phyloP scores from a whole-genome alignment of 2,888 invertebrate species.

The Masnerella sp. region DNA sequence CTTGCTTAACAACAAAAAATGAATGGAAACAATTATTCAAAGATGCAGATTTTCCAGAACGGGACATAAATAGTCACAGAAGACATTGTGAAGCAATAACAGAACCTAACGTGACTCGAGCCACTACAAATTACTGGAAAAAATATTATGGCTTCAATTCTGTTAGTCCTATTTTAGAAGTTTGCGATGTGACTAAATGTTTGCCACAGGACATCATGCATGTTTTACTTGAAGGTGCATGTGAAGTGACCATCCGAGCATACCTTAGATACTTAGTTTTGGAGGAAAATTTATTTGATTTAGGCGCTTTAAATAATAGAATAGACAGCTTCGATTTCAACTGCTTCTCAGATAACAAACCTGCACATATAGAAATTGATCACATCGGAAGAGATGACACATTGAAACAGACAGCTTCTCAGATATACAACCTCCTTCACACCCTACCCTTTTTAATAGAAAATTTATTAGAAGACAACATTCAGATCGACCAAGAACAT shows the following conservation, averaged over 20 bases:
- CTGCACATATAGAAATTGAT: neutral
- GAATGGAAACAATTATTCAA: slow-evolving; percentile 10
- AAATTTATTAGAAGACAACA: neutral
- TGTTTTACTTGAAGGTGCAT: slow-evolving; percentile 12
- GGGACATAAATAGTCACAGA: neutral
- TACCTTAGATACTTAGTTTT: neutral
- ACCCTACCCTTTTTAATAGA: slow-evolving; percentile 14
- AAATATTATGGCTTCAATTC: slow-evolving; percentile 11
- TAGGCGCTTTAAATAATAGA: slow-evolving; percentile 6
- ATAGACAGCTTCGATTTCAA: slow-evolving; percentile 11
- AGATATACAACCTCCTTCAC: slow-evolving; percentile 16
- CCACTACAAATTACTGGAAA: slow-evolving; percentile 17
- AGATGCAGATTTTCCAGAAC: slow-evolving; percentile 5
- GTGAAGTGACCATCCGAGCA: slow-evolving; percentile 14
- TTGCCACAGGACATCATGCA: slow-evolving; percentile 25
- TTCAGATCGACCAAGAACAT: neutral
- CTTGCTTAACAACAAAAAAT: slow-evolving; percentile 14
- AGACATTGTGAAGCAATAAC: slow-evolving; percentile 9
- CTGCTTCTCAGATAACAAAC: slow-evolving; percentile 11
- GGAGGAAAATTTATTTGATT: slow-evolving; percentile 1
- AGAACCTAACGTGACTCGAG: slow-evolving; percentile 4
- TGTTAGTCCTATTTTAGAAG: neutral
- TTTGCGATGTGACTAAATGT: slow-evolving; percentile 9
- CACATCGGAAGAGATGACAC: slow-evolving; percentile 7
- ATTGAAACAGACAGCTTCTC: slow-evolving; percentile 22